Percentiles rank a stretch among this genome's conserved stretches.
These are phyloP conservation scores for Salvator merianae DNA, from an alignment of 2,113 vertebrate species.

Conservation along the genomic window DNA sequence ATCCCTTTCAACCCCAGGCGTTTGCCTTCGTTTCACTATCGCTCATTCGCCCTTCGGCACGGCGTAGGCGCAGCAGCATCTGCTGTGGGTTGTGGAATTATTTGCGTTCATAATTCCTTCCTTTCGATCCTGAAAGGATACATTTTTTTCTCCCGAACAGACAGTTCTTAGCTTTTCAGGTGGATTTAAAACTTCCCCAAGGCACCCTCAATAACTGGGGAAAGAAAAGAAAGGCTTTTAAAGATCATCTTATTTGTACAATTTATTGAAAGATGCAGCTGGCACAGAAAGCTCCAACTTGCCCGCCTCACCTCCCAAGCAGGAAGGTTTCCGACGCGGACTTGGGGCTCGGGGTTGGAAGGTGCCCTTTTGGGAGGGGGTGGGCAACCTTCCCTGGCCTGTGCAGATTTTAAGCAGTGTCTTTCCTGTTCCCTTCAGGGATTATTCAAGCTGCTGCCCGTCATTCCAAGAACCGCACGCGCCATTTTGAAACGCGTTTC, in stretches of 20 bases:
- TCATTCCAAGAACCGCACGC: too few relatives aligned
- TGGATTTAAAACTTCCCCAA: constrained; percentile 57
- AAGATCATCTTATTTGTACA: background rate
- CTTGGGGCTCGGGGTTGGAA: too few relatives aligned
- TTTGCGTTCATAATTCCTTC: constrained; percentile 38
- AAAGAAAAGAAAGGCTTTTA: constrained; percentile 5
- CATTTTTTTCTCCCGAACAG: constrained; percentile 32
- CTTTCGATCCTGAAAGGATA: constrained; percentile 45
- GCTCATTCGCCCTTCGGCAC: constrained; percentile 6
- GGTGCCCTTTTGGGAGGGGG: too few relatives aligned
- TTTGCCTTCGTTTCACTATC: background rate
- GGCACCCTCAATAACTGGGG: constrained; percentile 47
- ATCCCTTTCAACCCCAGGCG: background rate
- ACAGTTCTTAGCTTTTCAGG: constrained; percentile 38
- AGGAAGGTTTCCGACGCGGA: background rate
- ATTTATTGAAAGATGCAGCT: background rate
- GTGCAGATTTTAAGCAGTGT: too few relatives aligned
- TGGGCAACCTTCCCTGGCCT: too few relatives aligned
- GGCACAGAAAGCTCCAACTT: background rate
- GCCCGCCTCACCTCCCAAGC: background rate
- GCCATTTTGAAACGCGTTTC: too few relatives aligned
- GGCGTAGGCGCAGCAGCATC: constrained; percentile 2
- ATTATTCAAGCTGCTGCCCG: too few relatives aligned
- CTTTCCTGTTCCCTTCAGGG: too few relatives aligned
- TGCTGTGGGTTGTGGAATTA: background rate